Percentiles rank a stretch among this genome's conserved stretches.
These are phyloP conservation scores for Actenoides hombroni DNA, from an alignment of 2,113 vertebrate genomes.

Conservation along the genomic window DNA sequence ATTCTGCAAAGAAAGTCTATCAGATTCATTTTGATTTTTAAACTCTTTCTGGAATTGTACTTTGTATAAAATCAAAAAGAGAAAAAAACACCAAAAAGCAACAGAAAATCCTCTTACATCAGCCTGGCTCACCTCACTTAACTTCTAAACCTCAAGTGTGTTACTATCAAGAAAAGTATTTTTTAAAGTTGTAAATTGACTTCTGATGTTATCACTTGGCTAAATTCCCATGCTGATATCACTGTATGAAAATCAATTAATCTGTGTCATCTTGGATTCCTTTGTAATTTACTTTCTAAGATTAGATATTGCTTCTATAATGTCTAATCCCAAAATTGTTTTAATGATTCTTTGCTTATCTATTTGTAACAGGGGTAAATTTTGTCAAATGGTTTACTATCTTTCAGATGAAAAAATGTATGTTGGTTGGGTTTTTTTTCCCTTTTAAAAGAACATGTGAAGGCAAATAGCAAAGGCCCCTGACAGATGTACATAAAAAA, in stretches of 20 bases:
- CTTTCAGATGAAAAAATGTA: not conserved
- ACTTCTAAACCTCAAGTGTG: slow-evolving; percentile 7
- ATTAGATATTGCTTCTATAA: slow-evolving; percentile 50
- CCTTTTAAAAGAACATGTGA: not conserved
- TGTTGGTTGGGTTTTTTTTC: not conserved
- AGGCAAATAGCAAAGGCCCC: not conserved
- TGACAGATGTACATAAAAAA: not conserved
- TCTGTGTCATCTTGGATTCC: slow-evolving; percentile 42
- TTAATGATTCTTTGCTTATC: slow-evolving; percentile 58
- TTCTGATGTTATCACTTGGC: slow-evolving; percentile 37
- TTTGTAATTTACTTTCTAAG: slow-evolving; percentile 59
- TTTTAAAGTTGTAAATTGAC: slow-evolving; percentile 46
- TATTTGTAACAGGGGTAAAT: not conserved
- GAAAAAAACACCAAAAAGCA: not conserved
- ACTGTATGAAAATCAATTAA: slow-evolving; percentile 57
- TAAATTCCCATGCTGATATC: slow-evolving; percentile 48
- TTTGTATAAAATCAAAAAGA: not conserved
- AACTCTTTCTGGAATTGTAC: not conserved
- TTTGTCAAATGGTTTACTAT: not conserved
- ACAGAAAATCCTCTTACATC: not conserved
- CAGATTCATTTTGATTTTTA: not conserved
- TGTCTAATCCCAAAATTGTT: slow-evolving; percentile 28
- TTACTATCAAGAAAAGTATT: slow-evolving; percentile 8
- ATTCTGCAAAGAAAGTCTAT: not conserved
- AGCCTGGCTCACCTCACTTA: not conserved